phyloP scores from a whole-genome alignment of 2,888 invertebrate species.

The Allygus modestus region DNA sequence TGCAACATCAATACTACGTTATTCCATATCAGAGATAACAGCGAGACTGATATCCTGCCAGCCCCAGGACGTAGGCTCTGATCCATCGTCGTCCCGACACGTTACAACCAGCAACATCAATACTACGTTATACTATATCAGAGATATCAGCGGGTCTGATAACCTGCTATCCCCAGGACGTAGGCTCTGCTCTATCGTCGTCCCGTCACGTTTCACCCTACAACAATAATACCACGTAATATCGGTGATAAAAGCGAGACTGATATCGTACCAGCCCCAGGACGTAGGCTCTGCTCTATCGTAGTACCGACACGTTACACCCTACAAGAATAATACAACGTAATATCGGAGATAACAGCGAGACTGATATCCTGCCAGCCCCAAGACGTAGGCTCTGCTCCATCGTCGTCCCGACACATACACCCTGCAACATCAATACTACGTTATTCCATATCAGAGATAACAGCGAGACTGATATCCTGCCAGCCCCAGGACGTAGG shows the following conservation, averaged over 20 bases:
- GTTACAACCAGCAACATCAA: not conserved
- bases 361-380: slow-evolving; percentile 16
- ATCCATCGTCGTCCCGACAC: not conserved
- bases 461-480: slow-evolving; percentile 2
- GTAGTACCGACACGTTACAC: not conserved
- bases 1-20: not conserved
- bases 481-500: slow-evolving; percentile 15
- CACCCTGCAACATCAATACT: not conserved
- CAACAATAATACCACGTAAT: no score
- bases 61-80: not conserved
- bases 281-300: slow-evolving; percentile 17
- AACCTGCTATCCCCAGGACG: not conserved
- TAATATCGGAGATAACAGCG: not conserved
- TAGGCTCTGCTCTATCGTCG: not conserved
- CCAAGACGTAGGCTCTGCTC: slow-evolving; percentile 17
- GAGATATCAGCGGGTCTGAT: not conserved
- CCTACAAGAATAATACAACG: no score
- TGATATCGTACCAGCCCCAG: not conserved
- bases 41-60: slow-evolving; percentile 7
- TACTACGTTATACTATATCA: no score
- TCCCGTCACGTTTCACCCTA: not conserved
- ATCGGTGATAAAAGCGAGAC: not conserved
- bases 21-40: no score
- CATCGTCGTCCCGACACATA: slow-evolving; percentile 2
- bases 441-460: no score